Evolutionary conservation across 2,797 vertebrate genomes (phyloP).

Genomic region (Tokudaia tokunoshimensis): DNA sequence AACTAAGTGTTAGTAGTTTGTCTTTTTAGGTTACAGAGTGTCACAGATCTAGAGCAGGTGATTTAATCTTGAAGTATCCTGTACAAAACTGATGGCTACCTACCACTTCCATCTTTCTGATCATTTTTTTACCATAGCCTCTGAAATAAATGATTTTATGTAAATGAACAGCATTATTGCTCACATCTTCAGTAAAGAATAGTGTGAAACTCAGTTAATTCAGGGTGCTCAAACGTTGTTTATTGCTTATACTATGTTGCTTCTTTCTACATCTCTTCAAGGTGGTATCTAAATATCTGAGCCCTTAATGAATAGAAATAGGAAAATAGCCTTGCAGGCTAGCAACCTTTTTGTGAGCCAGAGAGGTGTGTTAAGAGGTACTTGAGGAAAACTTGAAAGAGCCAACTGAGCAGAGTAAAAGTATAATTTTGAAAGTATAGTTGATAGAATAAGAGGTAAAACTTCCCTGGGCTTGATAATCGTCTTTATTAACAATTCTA

Average conservation of each 20-base stretch:
- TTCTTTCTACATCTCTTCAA: background rate
- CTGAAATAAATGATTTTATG: background rate
- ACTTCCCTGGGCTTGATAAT: background rate
- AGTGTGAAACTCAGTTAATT: background rate
- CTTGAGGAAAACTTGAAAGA: background rate
- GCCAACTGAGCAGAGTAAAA: background rate
- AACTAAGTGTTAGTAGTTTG: background rate
- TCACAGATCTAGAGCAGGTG: background rate
- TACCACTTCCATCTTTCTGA: background rate
- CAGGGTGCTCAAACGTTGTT: background rate
- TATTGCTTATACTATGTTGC: background rate
- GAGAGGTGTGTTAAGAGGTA: background rate
- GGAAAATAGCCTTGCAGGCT: background rate
- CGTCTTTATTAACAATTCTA: constrained; percentile 26
- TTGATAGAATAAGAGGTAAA: background rate
- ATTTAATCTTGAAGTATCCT: background rate
- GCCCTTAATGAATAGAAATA: background rate
- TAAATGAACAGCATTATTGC: background rate
- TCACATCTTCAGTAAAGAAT: background rate
- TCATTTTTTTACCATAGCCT: background rate
- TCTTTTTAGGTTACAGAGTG: background rate
- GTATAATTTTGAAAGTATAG: constrained; percentile 15
- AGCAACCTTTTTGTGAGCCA: background rate
- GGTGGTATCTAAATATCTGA: constrained; percentile 7
- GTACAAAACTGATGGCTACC: background rate